A percentile compares a stretch with the other conserved stretches of the same genome.
These are phyloP conservation scores for Excalfactoria chinensis DNA, from an alignment of 2,113 vertebrate species.

Conservation along the genomic window DNA sequence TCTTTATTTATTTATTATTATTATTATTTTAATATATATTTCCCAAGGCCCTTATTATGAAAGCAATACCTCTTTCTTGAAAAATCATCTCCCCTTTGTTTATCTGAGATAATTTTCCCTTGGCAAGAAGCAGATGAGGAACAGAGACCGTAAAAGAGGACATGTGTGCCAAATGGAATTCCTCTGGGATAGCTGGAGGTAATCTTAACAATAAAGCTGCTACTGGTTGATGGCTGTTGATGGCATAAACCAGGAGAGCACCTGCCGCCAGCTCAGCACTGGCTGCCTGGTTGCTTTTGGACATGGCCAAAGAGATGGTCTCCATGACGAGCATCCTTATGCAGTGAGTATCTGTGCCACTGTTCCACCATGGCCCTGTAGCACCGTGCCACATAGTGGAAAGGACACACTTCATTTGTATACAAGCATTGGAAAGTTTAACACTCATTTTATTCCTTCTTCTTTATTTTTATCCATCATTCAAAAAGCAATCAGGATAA, in stretches of 20 bases:
- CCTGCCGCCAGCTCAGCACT: not conserved
- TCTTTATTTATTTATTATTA: not conserved
- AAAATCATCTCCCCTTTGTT: not conserved
- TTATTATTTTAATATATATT: not conserved
- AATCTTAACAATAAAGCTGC: not conserved
- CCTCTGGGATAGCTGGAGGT: not conserved
- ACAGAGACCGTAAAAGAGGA: not conserved
- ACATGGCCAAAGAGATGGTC: not conserved
- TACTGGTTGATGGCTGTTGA: rapidly evolving
- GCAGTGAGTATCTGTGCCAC: not conserved
- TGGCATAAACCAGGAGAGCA: not conserved
- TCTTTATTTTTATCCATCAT: not conserved
- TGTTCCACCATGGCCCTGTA: rapidly evolving
- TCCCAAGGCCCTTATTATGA: not conserved
- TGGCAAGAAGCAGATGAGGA: not conserved
- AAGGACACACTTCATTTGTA: not conserved
- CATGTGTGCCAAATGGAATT: not conserved
- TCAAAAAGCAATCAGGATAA: not conserved
- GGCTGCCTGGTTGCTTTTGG: not conserved
- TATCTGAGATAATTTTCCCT: not conserved
- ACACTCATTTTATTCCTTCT: not conserved
- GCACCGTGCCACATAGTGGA: not conserved
- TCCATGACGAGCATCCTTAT: not conserved
- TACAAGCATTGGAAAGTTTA: not conserved
- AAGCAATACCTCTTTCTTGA: not conserved